Conservation (phyloP, 30 jellyfish, hydroid and myxozoan genomes). For the Cassiopea andromeda region DNA sequence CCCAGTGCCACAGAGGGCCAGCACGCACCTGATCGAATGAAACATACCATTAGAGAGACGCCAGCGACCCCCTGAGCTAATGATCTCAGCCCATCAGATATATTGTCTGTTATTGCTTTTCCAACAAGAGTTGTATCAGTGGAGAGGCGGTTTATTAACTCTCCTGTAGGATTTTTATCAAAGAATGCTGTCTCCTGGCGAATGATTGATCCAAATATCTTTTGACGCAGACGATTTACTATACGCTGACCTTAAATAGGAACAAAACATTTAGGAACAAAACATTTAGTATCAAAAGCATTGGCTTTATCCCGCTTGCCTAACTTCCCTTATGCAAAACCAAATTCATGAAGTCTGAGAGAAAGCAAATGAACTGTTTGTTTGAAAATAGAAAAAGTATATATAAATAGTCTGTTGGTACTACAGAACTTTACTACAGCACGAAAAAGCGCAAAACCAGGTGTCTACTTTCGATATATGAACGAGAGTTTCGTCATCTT, state of each 20-base stretch:
- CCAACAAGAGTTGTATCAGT: constrained; percentile 96
- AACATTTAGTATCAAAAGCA: too few relatives aligned
- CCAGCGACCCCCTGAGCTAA: constrained; percentile 96
- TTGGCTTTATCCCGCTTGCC: too few relatives aligned
- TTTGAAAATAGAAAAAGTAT: too few relatives aligned
- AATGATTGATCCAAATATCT: constrained; percentile 75
- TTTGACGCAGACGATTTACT: constrained; percentile 81
- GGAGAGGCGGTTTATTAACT: constrained; percentile 90
- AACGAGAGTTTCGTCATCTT: too few relatives aligned
- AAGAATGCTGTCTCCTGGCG: constrained; percentile 97
- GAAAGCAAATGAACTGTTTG: too few relatives aligned
- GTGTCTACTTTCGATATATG: too few relatives aligned
- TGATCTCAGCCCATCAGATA: constrained; percentile 96
- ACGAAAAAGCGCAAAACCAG: too few relatives aligned
- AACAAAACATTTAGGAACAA: not conserved
- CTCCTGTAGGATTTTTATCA: constrained; percentile 97
- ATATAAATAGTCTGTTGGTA: too few relatives aligned
- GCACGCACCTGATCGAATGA: not conserved
- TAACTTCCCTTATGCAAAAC: too few relatives aligned
- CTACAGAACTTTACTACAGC: too few relatives aligned
- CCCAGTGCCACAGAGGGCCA: too few relatives aligned
- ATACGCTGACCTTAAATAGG: constrained; percentile 87
- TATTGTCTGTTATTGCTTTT: constrained; percentile 93
- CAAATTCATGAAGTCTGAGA: too few relatives aligned
- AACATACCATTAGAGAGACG: constrained; percentile 86